phyloP scores from a whole-genome alignment of 2,113 vertebrate species.

The Clarias magur region DNA sequence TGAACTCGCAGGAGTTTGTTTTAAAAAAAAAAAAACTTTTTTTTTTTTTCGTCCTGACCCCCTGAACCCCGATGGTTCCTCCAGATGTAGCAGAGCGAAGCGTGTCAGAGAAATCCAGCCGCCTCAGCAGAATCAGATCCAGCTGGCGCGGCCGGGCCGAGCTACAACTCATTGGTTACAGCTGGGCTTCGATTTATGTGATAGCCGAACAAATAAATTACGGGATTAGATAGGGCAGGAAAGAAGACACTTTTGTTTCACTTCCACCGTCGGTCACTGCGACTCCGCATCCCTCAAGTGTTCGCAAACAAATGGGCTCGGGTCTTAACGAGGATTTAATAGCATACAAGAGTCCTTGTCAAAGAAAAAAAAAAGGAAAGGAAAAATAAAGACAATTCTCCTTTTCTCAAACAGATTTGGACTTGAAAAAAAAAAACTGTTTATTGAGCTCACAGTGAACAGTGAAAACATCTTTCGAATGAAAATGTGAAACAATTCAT shows the following conservation, averaged over 20 bases:
- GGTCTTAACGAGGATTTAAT: constrained; percentile 4
- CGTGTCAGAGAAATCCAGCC: constrained; percentile 84
- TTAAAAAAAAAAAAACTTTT: constrained; percentile 79
- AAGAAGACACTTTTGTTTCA: constrained; percentile 81
- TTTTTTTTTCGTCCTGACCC: constrained; percentile 74
- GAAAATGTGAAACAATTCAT: not conserved
- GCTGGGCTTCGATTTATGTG: constrained; percentile 94
- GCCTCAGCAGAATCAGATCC: constrained; percentile 85
- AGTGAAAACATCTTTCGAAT: not conserved
- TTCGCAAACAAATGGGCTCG: not conserved
- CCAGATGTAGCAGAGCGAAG: constrained; percentile 91
- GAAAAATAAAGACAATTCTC: not conserved
- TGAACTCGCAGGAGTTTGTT: constrained; percentile 79
- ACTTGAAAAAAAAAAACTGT: not conserved
- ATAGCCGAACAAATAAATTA: constrained; percentile 97
- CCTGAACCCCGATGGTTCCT: constrained; percentile 85
- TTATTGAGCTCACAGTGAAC: not conserved
- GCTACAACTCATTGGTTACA: constrained; percentile 94
- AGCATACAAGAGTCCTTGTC: not conserved
- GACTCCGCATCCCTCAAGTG: not conserved
- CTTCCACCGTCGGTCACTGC: constrained; percentile 25
- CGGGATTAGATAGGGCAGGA: constrained; percentile 83
- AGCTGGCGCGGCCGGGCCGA: constrained; percentile 65
- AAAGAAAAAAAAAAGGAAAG: not conserved
- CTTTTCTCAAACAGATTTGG: not conserved